A percentile compares a stretch with the other conserved stretches of the same genome.
Conservation (phyloP, 2,888 invertebrate species). For the Epinotia demarniana region DNA sequence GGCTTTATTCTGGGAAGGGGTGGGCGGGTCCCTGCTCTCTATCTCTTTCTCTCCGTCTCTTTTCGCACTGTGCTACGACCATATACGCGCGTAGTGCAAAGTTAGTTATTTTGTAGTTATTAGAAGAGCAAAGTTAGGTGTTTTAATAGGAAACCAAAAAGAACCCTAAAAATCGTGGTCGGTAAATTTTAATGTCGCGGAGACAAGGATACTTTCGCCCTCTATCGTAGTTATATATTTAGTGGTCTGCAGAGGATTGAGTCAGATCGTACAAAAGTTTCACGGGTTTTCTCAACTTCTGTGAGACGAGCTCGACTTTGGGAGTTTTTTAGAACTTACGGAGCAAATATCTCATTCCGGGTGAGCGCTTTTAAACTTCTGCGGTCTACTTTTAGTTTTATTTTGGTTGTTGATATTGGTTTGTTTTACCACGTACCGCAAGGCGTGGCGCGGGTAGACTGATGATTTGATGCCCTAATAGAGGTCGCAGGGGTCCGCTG, state of each 20-base stretch:
- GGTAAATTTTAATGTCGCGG: constrained; percentile 45
- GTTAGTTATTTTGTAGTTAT: too few relatives aligned
- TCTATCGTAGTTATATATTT: constrained; percentile 30
- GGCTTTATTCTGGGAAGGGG: too few relatives aligned
- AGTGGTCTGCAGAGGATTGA: constrained; percentile 51
- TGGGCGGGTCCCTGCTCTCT: too few relatives aligned
- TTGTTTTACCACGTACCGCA: neutral
- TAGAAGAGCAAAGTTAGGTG: too few relatives aligned
- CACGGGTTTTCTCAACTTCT: constrained; percentile 54
- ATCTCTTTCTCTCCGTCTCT: too few relatives aligned
- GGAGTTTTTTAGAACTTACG: constrained; percentile 22
- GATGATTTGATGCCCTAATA: too few relatives aligned
- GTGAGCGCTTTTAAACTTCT: constrained; percentile 27
- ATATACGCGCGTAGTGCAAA: too few relatives aligned
- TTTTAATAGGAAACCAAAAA: neutral
- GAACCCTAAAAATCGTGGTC: constrained; percentile 33
- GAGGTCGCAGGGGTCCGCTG: too few relatives aligned
- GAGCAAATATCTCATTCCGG: constrained; percentile 35
- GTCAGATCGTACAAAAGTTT: constrained; percentile 52
- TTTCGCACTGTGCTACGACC: too few relatives aligned
- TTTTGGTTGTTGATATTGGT: constrained; percentile 13
- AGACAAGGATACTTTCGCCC: constrained; percentile 7
- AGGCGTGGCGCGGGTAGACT: too few relatives aligned
- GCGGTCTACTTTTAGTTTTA: constrained; percentile 10
- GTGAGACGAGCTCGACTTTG: constrained; percentile 40